Conservation (phyloP, 2,888 invertebrate genomes). For the Orthosia cruda region DNA sequence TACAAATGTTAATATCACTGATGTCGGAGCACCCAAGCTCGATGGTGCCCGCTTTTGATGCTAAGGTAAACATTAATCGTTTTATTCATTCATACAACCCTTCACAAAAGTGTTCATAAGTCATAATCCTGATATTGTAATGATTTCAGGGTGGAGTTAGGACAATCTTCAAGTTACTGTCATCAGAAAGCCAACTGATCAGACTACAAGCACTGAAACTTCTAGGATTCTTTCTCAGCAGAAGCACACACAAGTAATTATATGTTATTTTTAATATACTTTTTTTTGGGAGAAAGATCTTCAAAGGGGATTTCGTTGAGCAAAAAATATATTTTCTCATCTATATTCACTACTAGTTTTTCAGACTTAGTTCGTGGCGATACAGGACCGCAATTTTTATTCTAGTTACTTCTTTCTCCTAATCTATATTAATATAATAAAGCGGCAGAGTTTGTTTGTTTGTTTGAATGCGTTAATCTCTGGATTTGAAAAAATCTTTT, state of each 20-base stretch:
- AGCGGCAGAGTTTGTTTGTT: no score
- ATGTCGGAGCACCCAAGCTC: conserved; percentile 99
- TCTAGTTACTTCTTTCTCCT: not conserved
- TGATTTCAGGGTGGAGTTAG: conserved; percentile 95
- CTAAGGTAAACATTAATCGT: conserved; percentile 91
- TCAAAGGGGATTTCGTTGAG: no score
- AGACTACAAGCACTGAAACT: conserved; percentile 99
- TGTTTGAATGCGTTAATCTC: no score
- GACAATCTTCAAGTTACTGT: conserved; percentile 98
- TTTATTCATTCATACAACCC: not conserved
- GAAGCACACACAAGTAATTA: conserved; percentile 98
- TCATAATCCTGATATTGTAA: not conserved
- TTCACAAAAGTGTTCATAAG: not conserved
- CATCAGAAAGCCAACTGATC: conserved; percentile 99
- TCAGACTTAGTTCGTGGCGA: no score
- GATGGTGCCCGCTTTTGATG: conserved; percentile 99
- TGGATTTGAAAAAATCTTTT: no score
- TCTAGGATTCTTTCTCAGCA: conserved; percentile 99
- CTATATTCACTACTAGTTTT: no score
- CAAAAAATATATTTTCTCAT: no score
- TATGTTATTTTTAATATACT: not conserved
- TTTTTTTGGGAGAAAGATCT: not conserved
- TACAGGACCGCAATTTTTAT: no score
- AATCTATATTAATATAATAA: no score
- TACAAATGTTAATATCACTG: conserved; percentile 98